Base-by-base conservation (phyloP, 2,797 vertebrate species). In the Premnoplex brunnescens region DNA sequence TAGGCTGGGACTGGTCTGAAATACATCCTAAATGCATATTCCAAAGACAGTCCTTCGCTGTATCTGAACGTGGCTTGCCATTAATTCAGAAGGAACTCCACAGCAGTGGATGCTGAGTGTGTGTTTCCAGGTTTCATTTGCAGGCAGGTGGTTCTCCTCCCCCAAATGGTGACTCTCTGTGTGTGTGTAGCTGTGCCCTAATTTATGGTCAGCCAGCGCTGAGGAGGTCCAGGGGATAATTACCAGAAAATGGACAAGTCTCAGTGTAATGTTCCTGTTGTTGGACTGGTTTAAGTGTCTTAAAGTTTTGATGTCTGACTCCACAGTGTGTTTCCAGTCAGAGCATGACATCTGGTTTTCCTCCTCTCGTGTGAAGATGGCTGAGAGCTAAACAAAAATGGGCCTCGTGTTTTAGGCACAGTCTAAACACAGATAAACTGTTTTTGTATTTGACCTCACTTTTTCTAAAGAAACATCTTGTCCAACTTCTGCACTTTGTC, bases 371-470 rank as follows among this genome's bases (percentile, higher is more conserved):
- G 89, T 20, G 82, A 71, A 86, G 68, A 82, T 68, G 77, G 68
- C 81, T n/a, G 92, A 88, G 87, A 72, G 64, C 49, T 96, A 93
- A 96, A 96, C 93, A 95, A 24, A 85, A 78, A 18, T 1, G 41
- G 58, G 49, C 7, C 85, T 89, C 20, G 0, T 81, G 82, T 64
- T 95, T 37, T 78, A 91, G 83, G 73, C 91, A 16, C 20, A 94
- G 94, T 81, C 89, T 91, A 95, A 91, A 95, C 85, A 93, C 68
- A 89, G 88, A 82, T 96, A 87, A 92, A 85, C 75, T 64, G 1
- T 9, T 60, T 75, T 48, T 62, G 6, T 49, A 0, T 91, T 75
- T 80, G 85, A 77, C 76, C 64, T 71, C 7, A 1, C 34, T 64
- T 92, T 54, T 77, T 66, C 5, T 28, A 44, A 78, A 68, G 92